Conservation (phyloP, 2,113 vertebrate genomes). For the Ciconia maguari region DNA sequence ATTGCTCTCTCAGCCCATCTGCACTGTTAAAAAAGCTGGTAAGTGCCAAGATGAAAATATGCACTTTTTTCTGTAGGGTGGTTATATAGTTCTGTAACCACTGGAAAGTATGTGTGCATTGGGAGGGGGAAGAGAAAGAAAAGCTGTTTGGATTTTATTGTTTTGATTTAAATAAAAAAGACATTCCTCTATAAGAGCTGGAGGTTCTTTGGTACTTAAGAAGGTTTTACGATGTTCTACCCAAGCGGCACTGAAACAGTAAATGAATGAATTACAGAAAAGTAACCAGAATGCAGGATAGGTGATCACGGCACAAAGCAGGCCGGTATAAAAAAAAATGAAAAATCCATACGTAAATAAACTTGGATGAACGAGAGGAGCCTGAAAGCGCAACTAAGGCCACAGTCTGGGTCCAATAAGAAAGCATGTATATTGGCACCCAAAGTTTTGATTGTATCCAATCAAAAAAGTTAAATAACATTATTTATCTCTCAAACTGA, state of each 20-base stretch:
- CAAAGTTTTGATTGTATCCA: background rate
- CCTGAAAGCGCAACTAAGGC: background rate
- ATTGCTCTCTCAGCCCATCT: background rate
- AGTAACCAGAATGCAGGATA: background rate
- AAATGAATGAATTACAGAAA: background rate
- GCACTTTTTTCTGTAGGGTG: background rate
- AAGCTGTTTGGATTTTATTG: background rate
- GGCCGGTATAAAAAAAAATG: background rate
- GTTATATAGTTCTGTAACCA: background rate
- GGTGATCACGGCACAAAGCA: background rate
- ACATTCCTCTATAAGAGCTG: background rate
- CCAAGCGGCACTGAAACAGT: background rate
- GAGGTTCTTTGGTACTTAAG: background rate
- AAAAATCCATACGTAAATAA: background rate
- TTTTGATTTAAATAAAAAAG: conserved; percentile 25
- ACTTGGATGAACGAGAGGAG: background rate
- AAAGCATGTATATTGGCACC: background rate
- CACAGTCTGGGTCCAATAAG: background rate
- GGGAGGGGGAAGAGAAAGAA: background rate
- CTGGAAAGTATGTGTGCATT: background rate
- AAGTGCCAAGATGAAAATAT: background rate
- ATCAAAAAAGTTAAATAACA: background rate
- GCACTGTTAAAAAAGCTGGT: background rate
- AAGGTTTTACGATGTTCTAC: background rate
- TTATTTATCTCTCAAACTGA: background rate